phyloP scores from a whole-genome alignment of 2,113 vertebrate genomes.

The Callorhinus ursinus region DNA sequence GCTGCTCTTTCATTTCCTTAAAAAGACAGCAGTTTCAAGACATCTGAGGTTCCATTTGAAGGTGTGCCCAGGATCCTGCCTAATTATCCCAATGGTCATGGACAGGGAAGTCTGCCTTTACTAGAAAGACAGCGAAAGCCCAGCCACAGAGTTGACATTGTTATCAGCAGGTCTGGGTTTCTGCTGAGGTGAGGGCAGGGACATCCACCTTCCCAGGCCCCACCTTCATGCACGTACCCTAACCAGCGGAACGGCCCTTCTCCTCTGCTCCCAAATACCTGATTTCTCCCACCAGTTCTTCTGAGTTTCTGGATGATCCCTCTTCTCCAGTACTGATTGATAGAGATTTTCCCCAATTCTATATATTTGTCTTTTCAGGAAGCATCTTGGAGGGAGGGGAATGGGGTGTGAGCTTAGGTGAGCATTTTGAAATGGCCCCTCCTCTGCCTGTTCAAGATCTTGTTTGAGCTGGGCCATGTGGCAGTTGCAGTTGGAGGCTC shows the following conservation, averaged over 20 bases:
- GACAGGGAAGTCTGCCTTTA: background rate
- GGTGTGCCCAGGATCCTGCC: background rate
- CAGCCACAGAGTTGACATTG: background rate
- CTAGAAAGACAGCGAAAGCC: background rate
- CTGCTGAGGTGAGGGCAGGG: background rate
- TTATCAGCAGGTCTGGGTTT: background rate
- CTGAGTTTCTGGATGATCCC: background rate
- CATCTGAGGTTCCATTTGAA: background rate
- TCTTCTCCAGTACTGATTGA: background rate
- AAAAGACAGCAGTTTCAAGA: background rate
- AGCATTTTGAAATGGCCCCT: background rate
- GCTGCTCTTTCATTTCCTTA: background rate
- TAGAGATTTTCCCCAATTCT: background rate
- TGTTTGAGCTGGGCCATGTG: background rate
- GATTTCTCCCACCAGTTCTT: background rate
- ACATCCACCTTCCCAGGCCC: background rate
- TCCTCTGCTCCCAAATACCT: background rate
- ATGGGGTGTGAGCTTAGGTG: background rate
- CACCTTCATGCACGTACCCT: background rate
- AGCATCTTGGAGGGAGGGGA: background rate
- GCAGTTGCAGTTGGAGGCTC: background rate
- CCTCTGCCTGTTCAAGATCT: background rate
- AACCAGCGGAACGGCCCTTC: background rate
- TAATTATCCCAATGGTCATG: background rate
- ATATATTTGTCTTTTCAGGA: background rate